Base-by-base conservation (phyloP, 2,113 vertebrate species). In the Pleuronectes platessa region DNA sequence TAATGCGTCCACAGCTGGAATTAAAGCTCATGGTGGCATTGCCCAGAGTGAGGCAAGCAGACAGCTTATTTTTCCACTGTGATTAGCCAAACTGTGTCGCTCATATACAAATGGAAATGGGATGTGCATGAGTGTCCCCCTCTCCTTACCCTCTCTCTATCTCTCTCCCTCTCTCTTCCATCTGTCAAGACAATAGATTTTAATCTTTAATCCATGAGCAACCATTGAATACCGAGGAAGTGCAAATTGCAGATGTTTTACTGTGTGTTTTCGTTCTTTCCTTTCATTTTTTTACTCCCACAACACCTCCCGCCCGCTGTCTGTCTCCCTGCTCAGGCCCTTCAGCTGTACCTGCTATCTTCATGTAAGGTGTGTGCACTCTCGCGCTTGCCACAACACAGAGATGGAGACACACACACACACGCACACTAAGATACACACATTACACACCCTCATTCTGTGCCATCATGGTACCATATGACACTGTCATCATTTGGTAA, bases 141-240 rank as follows among this genome's bases (percentile, higher is more conserved):
- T 51, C 47, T 51, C 47, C 5, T 4, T 51, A 42, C 86, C 83
- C 80, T 89, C 85, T 90, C 92, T 87, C 88, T 86, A 12, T 60
- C 55, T 26, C 56, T 27, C 23, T 18, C 85, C 87, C 81, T 90
- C 85, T 89, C 91, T 87, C 88, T 85, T 85, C 89, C 97, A 98
- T 98, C 98, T 97, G 98, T 97, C 96, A 97, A 98, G 96, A 97
- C 97, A 97, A 97, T 96, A 98, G 96, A 97, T 98, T 97, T 98
- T 96, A 98, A 99, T 99, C 97, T 98, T 98, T 98, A 98, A 99
- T 98, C 97, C 97, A 98, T 97, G 97, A 97, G 97, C 97, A 99
- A 96, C 96, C 97, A 97, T 95, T 95, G 96, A 97, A 97, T 97
- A 97, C 95, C 95, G 94, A 95, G 86, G 95, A 98, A 98, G 97